Conservation (phyloP, 2,113 vertebrate species). For the Ornithorhynchus anatinus region DNA sequence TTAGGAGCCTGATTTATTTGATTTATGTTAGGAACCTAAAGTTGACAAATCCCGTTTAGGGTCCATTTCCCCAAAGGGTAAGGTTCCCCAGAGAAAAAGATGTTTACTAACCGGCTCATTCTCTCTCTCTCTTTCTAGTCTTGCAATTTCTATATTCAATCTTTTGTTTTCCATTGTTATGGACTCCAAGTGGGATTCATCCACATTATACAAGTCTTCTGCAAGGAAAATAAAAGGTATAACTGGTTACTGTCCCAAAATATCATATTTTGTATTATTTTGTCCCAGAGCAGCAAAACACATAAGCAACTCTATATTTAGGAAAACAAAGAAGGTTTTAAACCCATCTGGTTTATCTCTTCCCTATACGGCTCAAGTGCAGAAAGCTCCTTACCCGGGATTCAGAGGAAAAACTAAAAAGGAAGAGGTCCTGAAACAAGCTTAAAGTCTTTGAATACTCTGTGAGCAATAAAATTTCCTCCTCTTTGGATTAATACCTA, state of each 20-base stretch:
- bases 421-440: no score
- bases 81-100: background rate
- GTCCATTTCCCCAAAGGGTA: background rate
- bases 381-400: no score
- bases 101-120: conserved; percentile 80
- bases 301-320: background rate
- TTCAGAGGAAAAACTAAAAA: no score
- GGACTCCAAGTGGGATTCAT: conserved; percentile 77
- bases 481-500: no score
- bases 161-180: conserved; percentile 80
- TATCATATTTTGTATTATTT: background rate
- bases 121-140: conserved; percentile 86
- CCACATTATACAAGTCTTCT: conserved; percentile 90
- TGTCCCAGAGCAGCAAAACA: background rate
- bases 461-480: no score
- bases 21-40: background rate
- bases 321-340: background rate
- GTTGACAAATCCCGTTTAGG: background rate
- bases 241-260: background rate
- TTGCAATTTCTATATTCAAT: conserved; percentile 81
- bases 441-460: no score
- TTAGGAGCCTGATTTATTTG: no score
- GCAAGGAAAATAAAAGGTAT: background rate
- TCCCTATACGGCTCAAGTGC: background rate
- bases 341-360: background rate